phyloP scores from a whole-genome alignment of 2,113 vertebrate genomes.

The Etia nguti region DNA sequence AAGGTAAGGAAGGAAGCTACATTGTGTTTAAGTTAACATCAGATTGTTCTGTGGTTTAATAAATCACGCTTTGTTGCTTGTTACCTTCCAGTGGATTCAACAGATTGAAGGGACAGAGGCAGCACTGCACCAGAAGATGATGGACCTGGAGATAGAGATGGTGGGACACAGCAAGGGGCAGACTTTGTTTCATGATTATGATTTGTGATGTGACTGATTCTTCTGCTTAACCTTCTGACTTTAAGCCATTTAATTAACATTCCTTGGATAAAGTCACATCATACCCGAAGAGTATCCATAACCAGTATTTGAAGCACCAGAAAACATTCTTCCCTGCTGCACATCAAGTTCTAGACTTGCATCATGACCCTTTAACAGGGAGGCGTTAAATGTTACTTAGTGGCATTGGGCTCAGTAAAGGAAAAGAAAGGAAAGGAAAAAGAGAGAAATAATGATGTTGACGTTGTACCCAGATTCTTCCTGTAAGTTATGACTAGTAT shows the following conservation, averaged over 20 bases:
- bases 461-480: accelerated
- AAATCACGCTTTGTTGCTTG: conserved; percentile 11
- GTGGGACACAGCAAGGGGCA: conserved; percentile 62
- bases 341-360: not conserved
- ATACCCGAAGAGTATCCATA: not conserved
- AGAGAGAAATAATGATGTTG: not conserved
- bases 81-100: conserved; percentile 88
- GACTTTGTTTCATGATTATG: not conserved
- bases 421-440: not conserved
- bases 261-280: not conserved
- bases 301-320: not conserved
- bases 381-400: not conserved
- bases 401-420: not conserved
- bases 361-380: not conserved
- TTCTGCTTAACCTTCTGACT: accelerated
- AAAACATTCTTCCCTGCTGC: not conserved
- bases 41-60: not conserved
- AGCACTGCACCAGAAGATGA: conserved; percentile 97
- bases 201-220: not conserved
- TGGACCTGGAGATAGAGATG: conserved; percentile 97
- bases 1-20: conserved; percentile 78
- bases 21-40: not conserved
- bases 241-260: not conserved
- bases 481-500: not conserved
- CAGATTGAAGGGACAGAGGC: conserved; percentile 98